phyloP scores from a whole-genome alignment of 2,797 vertebrate species.

The Decapterus maruadsi region DNA sequence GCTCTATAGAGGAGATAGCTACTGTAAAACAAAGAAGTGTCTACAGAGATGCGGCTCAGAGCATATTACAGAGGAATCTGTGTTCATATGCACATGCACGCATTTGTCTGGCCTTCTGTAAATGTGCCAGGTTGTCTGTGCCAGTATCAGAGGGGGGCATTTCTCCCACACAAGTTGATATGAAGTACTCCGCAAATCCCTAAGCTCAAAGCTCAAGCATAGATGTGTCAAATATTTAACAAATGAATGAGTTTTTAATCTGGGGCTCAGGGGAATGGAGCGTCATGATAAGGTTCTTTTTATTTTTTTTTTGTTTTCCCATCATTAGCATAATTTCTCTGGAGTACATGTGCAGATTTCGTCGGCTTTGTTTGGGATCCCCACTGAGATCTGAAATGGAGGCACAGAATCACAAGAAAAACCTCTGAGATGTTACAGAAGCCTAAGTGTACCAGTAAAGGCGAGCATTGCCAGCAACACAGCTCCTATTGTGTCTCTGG shows the following conservation, averaged over 20 bases:
- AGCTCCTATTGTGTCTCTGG: slow-evolving; percentile 74
- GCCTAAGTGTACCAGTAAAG: slow-evolving; percentile 69
- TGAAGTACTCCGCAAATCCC: slow-evolving; percentile 81
- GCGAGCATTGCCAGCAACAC: slow-evolving; percentile 71
- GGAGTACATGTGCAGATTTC: slow-evolving; percentile 84
- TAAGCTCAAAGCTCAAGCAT: slow-evolving; percentile 81
- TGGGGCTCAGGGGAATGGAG: slow-evolving; percentile 84
- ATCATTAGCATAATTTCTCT: slow-evolving; percentile 86
- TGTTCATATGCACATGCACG: slow-evolving; percentile 59
- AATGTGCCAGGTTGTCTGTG: slow-evolving; percentile 78
- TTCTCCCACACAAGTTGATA: slow-evolving; percentile 85
- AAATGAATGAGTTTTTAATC: slow-evolving; percentile 89
- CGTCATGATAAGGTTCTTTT: slow-evolving; percentile 82
- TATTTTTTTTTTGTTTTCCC: slow-evolving; percentile 75
- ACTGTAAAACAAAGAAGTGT: slow-evolving; percentile 57
- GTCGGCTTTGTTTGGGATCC: slow-evolving; percentile 83
- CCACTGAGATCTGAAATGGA: slow-evolving; percentile 84
- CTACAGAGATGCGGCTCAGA: slow-evolving; percentile 36
- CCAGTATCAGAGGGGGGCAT: slow-evolving; percentile 79
- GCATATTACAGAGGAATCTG: slow-evolving; percentile 44
- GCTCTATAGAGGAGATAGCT: slow-evolving; percentile 24
- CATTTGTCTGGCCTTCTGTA: slow-evolving; percentile 72
- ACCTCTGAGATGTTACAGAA: slow-evolving; percentile 71
- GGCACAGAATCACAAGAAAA: slow-evolving; percentile 74
- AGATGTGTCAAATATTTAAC: slow-evolving; percentile 89